Conservation (phyloP, 2,888 invertebrate species). For the Aspidiotus rigidus region DNA sequence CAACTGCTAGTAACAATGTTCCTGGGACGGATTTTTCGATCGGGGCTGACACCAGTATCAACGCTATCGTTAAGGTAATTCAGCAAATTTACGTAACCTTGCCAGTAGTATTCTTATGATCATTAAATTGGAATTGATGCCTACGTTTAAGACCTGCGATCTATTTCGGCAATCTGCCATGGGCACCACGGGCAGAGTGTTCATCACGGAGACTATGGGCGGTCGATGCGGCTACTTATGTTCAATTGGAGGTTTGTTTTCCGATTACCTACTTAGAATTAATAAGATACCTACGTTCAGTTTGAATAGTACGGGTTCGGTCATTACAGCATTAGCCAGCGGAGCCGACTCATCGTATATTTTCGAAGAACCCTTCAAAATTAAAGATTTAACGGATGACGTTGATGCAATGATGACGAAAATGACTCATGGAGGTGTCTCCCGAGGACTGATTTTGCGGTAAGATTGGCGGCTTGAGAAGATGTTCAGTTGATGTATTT, state of each 20-base stretch:
- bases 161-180: conserved; percentile 96
- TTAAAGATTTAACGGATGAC: conserved; percentile 83
- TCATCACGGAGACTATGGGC: conserved; percentile 97
- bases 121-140: conserved; percentile 3
- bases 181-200: conserved; percentile 94
- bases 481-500: background rate
- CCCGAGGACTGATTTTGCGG: conserved; percentile 80
- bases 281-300: background rate
- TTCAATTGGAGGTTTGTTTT: conserved; percentile 66
- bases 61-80: conserved; percentile 86
- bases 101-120: too few species aligned
- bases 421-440: conserved; percentile 81
- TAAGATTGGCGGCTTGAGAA: conserved; percentile 37
- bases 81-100: background rate
- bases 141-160: conserved; percentile 61
- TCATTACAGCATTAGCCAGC: conserved; percentile 65
- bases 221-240: conserved; percentile 97
- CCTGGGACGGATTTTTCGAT: conserved; percentile 96
- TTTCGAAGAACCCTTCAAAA: conserved; percentile 86
- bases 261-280: background rate
- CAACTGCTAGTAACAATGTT: conserved; percentile 98
- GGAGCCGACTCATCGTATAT: conserved; percentile 99
- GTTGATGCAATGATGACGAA: conserved; percentile 94
- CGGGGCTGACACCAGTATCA: conserved; percentile 93
- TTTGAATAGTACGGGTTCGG: background rate